A percentile compares a stretch with the other conserved stretches of the same genome.
phyloP scores from a whole-genome alignment of 2,113 vertebrate species.

The Piliocolobus tephrosceles region DNA sequence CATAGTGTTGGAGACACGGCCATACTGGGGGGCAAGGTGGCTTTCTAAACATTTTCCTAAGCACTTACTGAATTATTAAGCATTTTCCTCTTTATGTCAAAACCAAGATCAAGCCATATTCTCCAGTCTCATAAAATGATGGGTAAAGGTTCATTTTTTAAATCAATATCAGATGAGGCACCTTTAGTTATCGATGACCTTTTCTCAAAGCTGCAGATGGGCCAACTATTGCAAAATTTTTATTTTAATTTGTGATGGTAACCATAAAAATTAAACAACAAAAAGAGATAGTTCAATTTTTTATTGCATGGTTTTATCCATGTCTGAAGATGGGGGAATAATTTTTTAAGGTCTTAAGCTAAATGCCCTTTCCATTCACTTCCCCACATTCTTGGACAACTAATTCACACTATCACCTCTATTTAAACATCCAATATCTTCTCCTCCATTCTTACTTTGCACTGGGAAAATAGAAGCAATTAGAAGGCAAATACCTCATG shows the following conservation, averaged over 20 bases:
- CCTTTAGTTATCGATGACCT: background rate
- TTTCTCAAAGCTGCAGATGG: constrained; percentile 11
- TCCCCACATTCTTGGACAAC: background rate
- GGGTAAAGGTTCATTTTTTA: background rate
- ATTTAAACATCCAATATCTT: background rate
- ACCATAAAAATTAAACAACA: constrained; percentile 10
- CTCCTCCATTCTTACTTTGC: background rate
- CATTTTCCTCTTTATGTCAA: constrained; percentile 20
- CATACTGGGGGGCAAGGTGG: background rate
- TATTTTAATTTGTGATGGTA: constrained; percentile 45
- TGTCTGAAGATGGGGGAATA: constrained; percentile 19
- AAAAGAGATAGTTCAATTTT: background rate
- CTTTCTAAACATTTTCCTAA: constrained; percentile 36
- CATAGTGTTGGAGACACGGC: background rate
- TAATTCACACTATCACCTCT: background rate
- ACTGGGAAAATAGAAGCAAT: background rate
- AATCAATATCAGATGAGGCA: background rate
- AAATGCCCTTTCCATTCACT: background rate
- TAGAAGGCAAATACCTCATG: background rate
- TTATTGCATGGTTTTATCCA: background rate
- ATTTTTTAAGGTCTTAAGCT: background rate
- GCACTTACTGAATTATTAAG: background rate
- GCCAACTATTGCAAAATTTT: background rate
- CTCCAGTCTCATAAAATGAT: constrained; percentile 1
- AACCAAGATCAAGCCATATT: constrained; percentile 40